These are phyloP conservation scores for Danaus chrysippus DNA, from an alignment of 2,888 invertebrate species.

Conservation along the genomic window DNA sequence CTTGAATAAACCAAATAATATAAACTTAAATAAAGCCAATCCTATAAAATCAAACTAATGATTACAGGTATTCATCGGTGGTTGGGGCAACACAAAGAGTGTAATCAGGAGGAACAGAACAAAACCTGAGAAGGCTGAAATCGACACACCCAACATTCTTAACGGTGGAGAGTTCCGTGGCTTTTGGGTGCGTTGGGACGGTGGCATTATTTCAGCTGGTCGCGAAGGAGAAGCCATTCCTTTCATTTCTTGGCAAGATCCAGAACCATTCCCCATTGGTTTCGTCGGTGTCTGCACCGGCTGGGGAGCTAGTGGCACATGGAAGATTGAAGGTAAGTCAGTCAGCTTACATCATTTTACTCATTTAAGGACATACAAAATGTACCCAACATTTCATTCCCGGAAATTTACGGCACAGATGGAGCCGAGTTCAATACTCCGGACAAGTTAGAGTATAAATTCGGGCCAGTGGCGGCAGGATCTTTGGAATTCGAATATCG, in stretches of 20 bases:
- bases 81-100: constrained; percentile 92
- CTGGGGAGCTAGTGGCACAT: constrained; percentile 90
- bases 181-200: constrained; percentile 91
- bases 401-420: constrained; percentile 66
- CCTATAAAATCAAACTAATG: background rate
- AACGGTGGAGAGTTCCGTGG: constrained; percentile 86
- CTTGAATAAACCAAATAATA: no score
- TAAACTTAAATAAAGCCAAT: no score
- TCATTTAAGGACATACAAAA: constrained; percentile 43
- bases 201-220: constrained; percentile 84
- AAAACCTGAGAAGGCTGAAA: constrained; percentile 86
- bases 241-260: constrained; percentile 86
- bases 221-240: constrained; percentile 85
- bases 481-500: constrained; percentile 78
- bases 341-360: background rate
- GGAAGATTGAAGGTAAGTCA: constrained; percentile 87
- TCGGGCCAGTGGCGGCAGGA: constrained; percentile 76
- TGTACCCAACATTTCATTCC: constrained; percentile 69
- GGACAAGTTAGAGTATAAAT: constrained; percentile 80
- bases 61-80: constrained; percentile 87
- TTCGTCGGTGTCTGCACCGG: constrained; percentile 91
- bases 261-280: constrained; percentile 83
- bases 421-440: constrained; percentile 76
- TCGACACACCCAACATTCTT: constrained; percentile 85
- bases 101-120: constrained; percentile 88